Base-by-base conservation (phyloP, 2,113 vertebrate genomes). In the Notiomystis cincta region DNA sequence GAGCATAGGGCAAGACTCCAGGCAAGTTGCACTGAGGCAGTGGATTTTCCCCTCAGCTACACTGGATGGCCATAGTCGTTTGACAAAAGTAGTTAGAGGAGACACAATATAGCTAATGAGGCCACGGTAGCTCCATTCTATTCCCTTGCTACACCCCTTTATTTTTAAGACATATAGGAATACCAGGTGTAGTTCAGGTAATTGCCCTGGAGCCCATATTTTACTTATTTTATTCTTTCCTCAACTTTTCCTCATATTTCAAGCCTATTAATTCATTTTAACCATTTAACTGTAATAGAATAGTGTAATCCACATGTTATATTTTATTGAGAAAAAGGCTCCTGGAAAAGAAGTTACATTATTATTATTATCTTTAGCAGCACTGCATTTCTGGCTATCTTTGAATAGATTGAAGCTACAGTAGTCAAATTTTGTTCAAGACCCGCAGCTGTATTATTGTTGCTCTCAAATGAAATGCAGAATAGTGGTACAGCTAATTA, bases 31-130 rank as follows among this genome's bases (percentile, higher is more conserved):
- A 8, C 2, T 28, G 37, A 54, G 20, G 20, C 3, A 71, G 20
- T 15, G 48, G 0, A 47, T 86, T 58, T 16, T 67, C 53, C 53
- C 18, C 10, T 47, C 21, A 64, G 21, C 7, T 0, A 1, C 23
- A 9, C 5, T 27, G 1, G 0, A 2, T 40, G 4, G 33, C 6
- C 10, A 10, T 8, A 28, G 5, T 2, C 62, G 28, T 35, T 15
- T 25, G 17, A 37, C 47, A 15, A 37, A 45, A 22, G 15, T 9
- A 8, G 12, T 48, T 70, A 25, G 11, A 57, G n/a, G 38, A 82
- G 25, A 60, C 5, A 38, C 3, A 75, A 37, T 7, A n/a, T 21
- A 62, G 11, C 15, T 9, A 8, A 69, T 23, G 11, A 60, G 30
- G 21, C 3, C 24, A 11, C 19, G 15, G 17, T 11, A 77, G 4